phyloP scores from a whole-genome alignment of 2,113 vertebrate genomes.

The Indri indri region DNA sequence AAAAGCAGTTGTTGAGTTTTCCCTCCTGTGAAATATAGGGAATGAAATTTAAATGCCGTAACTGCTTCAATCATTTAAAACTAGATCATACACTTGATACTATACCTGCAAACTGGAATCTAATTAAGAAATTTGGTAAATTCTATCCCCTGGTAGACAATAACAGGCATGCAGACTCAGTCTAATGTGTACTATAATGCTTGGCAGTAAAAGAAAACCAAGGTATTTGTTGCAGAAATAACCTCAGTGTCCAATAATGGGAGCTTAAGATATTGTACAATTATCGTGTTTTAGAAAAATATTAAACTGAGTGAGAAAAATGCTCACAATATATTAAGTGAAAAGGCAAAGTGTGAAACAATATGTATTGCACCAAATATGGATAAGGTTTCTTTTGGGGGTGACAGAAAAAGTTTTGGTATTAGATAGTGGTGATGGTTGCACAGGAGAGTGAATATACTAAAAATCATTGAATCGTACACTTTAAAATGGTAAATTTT shows the following conservation, averaged over 20 bases:
- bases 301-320: background rate
- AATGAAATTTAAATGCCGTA: background rate
- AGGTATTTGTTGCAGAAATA: background rate
- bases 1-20: background rate
- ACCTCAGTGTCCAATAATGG: background rate
- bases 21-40: background rate
- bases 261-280: background rate
- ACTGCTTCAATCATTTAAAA: background rate
- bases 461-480: background rate
- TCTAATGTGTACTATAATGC: background rate
- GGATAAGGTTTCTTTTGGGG: background rate
- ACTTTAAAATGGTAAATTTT: background rate
- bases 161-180: background rate
- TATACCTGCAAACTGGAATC: background rate
- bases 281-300: background rate
- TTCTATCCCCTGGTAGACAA: background rate
- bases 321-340: background rate
- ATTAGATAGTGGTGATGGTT: background rate
- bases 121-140: background rate
- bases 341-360: conserved; percentile 4
- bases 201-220: background rate
- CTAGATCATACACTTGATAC: background rate
- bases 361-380: background rate
- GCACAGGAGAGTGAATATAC: background rate
- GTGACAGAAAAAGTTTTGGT: background rate